Percentiles rank a stretch among this genome's conserved stretches.
These are phyloP conservation scores for Euphonia xanthogaster DNA, from an alignment of 2,797 vertebrate genomes.

Conservation along the genomic window DNA sequence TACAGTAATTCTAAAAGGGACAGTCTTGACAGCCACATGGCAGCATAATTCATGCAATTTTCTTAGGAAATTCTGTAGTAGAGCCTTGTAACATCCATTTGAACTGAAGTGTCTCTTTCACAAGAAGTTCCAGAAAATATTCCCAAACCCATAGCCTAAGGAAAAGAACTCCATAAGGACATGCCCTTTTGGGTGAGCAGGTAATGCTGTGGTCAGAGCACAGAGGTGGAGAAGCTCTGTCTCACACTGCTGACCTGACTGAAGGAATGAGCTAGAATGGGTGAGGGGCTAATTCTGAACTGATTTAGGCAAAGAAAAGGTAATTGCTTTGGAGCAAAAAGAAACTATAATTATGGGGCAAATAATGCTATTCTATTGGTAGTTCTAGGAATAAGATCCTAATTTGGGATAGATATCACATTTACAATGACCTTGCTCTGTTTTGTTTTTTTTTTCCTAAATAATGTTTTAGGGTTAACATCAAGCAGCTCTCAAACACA, in stretches of 20 bases:
- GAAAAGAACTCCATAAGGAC: not conserved
- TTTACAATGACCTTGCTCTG: not conserved
- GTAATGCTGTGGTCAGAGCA: not conserved
- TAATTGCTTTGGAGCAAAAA: not conserved
- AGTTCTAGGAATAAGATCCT: not conserved
- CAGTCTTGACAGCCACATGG: not conserved
- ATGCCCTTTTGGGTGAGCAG: not conserved
- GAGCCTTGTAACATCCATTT: not conserved
- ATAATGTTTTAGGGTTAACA: not conserved
- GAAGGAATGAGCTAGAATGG: not conserved
- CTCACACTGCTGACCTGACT: not conserved
- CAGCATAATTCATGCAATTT: not conserved
- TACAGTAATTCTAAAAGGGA: not conserved
- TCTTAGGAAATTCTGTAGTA: not conserved
- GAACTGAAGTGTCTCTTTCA: not conserved
- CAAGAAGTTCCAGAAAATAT: not conserved
- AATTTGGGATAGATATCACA: not conserved
- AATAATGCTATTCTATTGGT: not conserved
- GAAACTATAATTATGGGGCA: not conserved
- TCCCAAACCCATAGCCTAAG: not conserved
- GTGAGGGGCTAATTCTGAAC: not conserved
- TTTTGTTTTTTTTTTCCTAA: not conserved
- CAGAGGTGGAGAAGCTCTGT: not conserved
- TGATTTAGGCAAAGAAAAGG: not conserved
- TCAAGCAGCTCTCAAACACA: not conserved